A percentile compares a stretch with the other conserved stretches of the same genome.
phyloP scores from a whole-genome alignment of 2,113 vertebrate genomes.

The Taxidea taxus region DNA sequence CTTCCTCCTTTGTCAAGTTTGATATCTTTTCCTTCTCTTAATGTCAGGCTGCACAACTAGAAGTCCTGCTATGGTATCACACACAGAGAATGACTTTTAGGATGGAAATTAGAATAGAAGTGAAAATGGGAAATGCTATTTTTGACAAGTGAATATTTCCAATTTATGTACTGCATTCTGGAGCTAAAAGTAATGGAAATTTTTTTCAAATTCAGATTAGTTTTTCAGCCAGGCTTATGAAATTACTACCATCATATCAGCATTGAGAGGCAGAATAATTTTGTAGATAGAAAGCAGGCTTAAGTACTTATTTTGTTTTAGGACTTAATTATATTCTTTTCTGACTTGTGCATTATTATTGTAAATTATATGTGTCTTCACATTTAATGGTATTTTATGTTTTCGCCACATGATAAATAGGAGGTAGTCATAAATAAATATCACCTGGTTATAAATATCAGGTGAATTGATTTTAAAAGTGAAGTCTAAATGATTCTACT shows the following conservation, averaged over 20 bases:
- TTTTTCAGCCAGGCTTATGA: constrained; percentile 57
- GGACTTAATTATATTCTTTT: constrained; percentile 42
- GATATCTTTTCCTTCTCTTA: constrained; percentile 30
- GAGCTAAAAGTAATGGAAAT: constrained; percentile 57
- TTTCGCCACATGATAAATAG: constrained; percentile 3
- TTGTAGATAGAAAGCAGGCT: constrained; percentile 27
- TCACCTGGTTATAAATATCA: neutral
- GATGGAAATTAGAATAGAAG: constrained; percentile 52
- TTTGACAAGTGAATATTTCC: constrained; percentile 68
- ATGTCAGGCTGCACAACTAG: neutral
- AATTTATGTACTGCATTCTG: constrained; percentile 59
- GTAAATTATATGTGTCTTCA: neutral
- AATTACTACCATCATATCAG: constrained; percentile 54
- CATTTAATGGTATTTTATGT: constrained; percentile 6
- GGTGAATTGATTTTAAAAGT: constrained; percentile 20
- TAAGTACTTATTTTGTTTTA: constrained; percentile 48
- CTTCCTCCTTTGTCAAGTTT: constrained; percentile 32
- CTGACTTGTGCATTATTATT: constrained; percentile 3
- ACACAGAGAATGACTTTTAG: constrained; percentile 39
- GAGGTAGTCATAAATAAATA: constrained; percentile 2
- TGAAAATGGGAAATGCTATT: constrained; percentile 45
- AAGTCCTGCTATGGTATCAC: neutral
- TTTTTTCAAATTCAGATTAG: constrained; percentile 54
- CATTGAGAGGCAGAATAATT: constrained; percentile 46
- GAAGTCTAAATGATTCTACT: neutral